Percentiles rank a stretch among this genome's conserved stretches.
phyloP scores from a whole-genome alignment of 2,113 vertebrate species.

The Climacteris rufus region DNA sequence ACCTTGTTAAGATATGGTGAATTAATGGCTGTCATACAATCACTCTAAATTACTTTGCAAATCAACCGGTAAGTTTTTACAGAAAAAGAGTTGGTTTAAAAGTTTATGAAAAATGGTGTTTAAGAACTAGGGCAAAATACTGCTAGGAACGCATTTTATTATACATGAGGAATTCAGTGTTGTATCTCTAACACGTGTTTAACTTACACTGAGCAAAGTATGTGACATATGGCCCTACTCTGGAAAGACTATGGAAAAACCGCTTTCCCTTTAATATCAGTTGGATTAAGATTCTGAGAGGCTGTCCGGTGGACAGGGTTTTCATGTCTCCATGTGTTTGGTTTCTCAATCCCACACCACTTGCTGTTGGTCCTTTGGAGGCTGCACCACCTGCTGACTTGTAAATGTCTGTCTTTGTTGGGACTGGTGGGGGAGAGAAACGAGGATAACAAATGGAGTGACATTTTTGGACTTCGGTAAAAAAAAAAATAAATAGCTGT shows the following conservation, averaged over 20 bases:
- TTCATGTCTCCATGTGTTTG: neutral
- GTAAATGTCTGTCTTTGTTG: neutral
- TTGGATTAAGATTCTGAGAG: neutral
- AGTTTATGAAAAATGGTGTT: neutral
- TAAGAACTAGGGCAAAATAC: neutral
- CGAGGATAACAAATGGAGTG: neutral
- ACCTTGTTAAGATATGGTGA: neutral
- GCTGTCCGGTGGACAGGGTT: neutral
- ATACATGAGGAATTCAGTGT: neutral
- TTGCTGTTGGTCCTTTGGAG: neutral
- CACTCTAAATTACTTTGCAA: neutral
- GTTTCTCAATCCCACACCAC: neutral
- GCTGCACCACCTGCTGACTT: neutral
- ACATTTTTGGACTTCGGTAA: neutral
- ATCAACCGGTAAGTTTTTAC: neutral
- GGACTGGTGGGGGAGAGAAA: neutral
- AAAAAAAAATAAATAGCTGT: neutral
- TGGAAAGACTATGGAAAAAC: neutral
- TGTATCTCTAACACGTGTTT: neutral
- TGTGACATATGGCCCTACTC: neutral
- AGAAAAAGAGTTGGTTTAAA: neutral
- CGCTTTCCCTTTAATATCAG: neutral
- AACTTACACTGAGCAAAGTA: neutral
- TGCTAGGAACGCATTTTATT: neutral
- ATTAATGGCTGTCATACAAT: neutral